Evolutionary conservation across 1,140 invertebrate genomes (phyloP).

Genomic region (Sipha flava): DNA sequence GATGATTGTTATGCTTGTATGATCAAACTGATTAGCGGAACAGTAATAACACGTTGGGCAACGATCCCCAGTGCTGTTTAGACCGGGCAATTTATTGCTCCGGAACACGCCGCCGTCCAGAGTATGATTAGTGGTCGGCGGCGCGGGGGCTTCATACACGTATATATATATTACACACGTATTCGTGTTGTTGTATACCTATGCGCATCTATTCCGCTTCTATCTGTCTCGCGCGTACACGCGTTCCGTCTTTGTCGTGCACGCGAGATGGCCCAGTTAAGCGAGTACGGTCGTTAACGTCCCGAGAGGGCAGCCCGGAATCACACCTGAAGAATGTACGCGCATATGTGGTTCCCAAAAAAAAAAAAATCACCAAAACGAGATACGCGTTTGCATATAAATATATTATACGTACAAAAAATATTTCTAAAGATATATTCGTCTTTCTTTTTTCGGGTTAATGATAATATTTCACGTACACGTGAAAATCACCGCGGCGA

Average conservation of each 20-base stretch:
- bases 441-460: not conserved
- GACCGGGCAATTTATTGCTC: conserved; percentile 33
- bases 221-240: not conserved
- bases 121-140: conserved; percentile 23
- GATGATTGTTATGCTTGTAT: conserved; percentile 31
- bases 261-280: not conserved
- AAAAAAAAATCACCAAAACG: not conserved
- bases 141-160: not conserved
- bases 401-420: too few relatives aligned
- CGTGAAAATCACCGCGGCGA: not conserved
- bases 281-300: not conserved
- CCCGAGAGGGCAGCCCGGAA: not conserved
- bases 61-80: conserved; percentile 23
- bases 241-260: not conserved
- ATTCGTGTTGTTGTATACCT: not conserved
- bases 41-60: conserved; percentile 30
- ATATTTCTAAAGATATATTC: too few relatives aligned
- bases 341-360: not conserved
- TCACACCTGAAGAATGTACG: not conserved
- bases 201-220: not conserved
- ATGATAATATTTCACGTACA: not conserved
- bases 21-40: conserved; percentile 33
- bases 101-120: conserved; percentile 16
- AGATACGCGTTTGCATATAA: too few relatives aligned
- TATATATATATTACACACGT: not conserved